Evolutionary conservation across 1,140 invertebrate species (phyloP).

Genomic region (Goniozus legneri): DNA sequence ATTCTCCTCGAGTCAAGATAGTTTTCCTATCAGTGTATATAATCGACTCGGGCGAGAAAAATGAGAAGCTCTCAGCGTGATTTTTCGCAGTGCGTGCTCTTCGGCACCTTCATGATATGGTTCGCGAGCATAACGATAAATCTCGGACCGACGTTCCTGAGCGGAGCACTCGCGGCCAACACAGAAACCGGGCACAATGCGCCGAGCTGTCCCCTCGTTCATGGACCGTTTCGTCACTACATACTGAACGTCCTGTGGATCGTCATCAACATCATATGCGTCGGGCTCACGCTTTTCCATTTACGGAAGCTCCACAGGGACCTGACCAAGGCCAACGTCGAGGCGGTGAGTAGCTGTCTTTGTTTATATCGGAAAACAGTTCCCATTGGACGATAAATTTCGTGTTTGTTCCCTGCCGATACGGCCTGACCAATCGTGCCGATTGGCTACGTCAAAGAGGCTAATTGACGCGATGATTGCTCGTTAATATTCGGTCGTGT

Average conservation of each 20-base stretch:
- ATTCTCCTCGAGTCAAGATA: too few relatives aligned
- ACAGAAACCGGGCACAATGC: constrained; percentile 71
- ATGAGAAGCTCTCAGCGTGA: too few relatives aligned
- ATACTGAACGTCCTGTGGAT: constrained; percentile 89
- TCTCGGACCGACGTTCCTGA: constrained; percentile 85
- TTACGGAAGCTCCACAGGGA: constrained; percentile 80
- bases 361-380: not conserved
- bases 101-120: constrained; percentile 92
- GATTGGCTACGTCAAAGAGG: too few relatives aligned
- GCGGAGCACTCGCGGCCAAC: constrained; percentile 79
- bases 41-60: too few relatives aligned
- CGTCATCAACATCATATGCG: constrained; percentile 80
- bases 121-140: constrained; percentile 87
- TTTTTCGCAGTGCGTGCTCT: constrained; percentile 75
- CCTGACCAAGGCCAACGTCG: constrained; percentile 70
- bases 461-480: too few relatives aligned
- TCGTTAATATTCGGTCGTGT: too few relatives aligned
- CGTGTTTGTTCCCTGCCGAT: too few relatives aligned
- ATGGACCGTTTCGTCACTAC: constrained; percentile 79
- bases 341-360: constrained; percentile 53
- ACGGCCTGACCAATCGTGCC: too few relatives aligned
- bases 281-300: constrained; percentile 80
- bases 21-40: too few relatives aligned
- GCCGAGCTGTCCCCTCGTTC: constrained; percentile 77
- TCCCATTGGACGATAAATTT: too few relatives aligned